Base-by-base conservation (phyloP, 2,888 invertebrate species). In the Phaonia tiefii region DNA sequence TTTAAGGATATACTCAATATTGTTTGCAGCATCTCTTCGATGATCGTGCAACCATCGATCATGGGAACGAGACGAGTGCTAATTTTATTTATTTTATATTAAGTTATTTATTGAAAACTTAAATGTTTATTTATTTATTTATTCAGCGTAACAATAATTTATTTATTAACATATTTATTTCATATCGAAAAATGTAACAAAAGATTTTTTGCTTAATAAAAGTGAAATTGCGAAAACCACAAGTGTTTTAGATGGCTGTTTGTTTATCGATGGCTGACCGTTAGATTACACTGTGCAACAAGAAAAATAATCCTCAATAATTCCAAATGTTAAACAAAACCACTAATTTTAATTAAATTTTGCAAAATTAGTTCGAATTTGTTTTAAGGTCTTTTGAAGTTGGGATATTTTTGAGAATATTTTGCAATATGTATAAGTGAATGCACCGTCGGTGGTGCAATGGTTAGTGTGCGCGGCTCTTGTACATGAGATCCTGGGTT, bases 31-130 rank as follows among this genome's bases (percentile, higher is more conserved):
- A 63, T 42, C 63, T 8, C 22, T 17, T 60, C 11, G 17, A 39
- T 20, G 60, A 42, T 42, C 22, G 8, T 5, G 54, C 13, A 13
- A 11, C 25, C 3, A 31, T 11, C 54, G 25, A 54, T 13, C 54
- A 11, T 54, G 25, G 1, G 25, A 2, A 25, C 13, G 25, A 11
- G 20, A 63, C 8, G 25, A 60, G 51, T 60, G 67, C 44, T 49
- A 15, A 26, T 20, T 63, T 51, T 70, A 66, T 11, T 63, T 65
- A 8, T 31, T 5, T 65, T 56, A 51, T 22, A 31, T 26, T 77
- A 75, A 79, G 65, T 72, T 71, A 75, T 73, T 80, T 80, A 67
- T 75, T 72, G 15, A 39, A 73, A 46, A 25, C 17, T 80, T 49
- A 58, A 25, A 63, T 54, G 56, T 75, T 75, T 60, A 71, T 72